Evolutionary conservation across 1,140 invertebrate species (phyloP), one percentile per base, ranked within the genome.

Genomic region (Micrasema longulum): DNA sequence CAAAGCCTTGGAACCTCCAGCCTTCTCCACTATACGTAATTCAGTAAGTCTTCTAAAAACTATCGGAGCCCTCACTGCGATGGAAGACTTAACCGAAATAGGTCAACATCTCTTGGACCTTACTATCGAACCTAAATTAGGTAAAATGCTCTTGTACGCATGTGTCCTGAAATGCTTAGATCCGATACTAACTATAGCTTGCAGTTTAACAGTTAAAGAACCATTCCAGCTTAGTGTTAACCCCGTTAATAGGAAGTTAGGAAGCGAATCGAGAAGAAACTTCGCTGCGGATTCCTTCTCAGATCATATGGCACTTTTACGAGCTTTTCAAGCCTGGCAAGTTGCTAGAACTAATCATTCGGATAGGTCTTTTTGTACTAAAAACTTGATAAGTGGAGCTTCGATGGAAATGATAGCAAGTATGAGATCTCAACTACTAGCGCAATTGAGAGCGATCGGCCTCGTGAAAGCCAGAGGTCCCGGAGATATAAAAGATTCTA

Each of bases 81-180:
- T 90, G 83, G 93, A 95, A 81, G 90, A 94, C 77, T 83, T 98
- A 20, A 98, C 96, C 0, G 91, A 95, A 78, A 83, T 88, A 23
- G 90, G 90, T 0, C 88, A 90, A 71, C 92, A 96, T 77, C 82
- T 99, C 7, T 81, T 96, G 6, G 95, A 99, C 81, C 83, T 99
- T 11, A 95, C 97, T 0, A 85, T 99, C 1, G 95, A 98, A 73
- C 97, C 97, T 0, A 89, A 93, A 76, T 86, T 97, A 11, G 95
- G 95, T 2, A 97, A 97, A 85, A 94, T 97, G 90, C 82, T 99
- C 22, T 83, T 99, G 1, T 97, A 95, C 80, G 91, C 94, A 1
- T 91, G 96, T 18, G 90, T 97, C 3, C 87, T 99, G 26, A 96
- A 96, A 80, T 99, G 97, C 80, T 82, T 99, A 1, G 96, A 98